Conservation (phyloP, 2,797 vertebrate species). For the Periophthalmus magnuspinnatus region DNA sequence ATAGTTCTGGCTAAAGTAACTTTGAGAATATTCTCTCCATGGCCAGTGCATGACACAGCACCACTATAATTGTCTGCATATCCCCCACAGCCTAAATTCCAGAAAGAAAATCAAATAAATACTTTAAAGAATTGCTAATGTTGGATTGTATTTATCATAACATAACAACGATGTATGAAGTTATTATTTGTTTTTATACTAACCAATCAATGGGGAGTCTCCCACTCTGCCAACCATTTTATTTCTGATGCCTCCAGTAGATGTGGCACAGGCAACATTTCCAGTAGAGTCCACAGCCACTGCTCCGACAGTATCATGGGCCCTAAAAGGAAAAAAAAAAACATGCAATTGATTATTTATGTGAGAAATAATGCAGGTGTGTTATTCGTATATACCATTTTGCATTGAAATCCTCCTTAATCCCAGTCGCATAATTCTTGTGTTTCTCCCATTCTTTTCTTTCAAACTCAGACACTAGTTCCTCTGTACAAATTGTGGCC, state of each 20-base stretch:
- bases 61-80: conserved; percentile 69
- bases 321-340: conserved; percentile 53
- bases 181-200: conserved; percentile 1
- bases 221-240: conserved; percentile 88
- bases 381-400: conserved; percentile 57
- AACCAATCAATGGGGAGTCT: conserved; percentile 83
- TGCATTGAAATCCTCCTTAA: conserved; percentile 71
- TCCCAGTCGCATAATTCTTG: conserved; percentile 65
- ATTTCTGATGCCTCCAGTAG: conserved; percentile 78
- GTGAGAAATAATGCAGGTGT: not conserved
- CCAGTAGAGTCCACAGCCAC: conserved; percentile 77
- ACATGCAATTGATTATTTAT: not conserved
- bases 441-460: conserved; percentile 71
- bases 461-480: conserved; percentile 72
- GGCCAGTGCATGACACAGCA: conserved; percentile 73
- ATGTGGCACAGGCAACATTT: conserved; percentile 80
- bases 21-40: conserved; percentile 78
- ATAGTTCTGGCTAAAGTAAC: conserved; percentile 72
- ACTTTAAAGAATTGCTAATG: not conserved
- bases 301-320: conserved; percentile 78
- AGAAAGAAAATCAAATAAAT: conserved; percentile 9
- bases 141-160: not conserved
- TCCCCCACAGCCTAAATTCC: conserved; percentile 64
- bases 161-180: not conserved
- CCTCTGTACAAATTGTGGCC: conserved; percentile 53